Evolutionary conservation across 53 echinoderm and acorn worm species (phyloP).

Genomic region (Holothuria leucospilota): DNA sequence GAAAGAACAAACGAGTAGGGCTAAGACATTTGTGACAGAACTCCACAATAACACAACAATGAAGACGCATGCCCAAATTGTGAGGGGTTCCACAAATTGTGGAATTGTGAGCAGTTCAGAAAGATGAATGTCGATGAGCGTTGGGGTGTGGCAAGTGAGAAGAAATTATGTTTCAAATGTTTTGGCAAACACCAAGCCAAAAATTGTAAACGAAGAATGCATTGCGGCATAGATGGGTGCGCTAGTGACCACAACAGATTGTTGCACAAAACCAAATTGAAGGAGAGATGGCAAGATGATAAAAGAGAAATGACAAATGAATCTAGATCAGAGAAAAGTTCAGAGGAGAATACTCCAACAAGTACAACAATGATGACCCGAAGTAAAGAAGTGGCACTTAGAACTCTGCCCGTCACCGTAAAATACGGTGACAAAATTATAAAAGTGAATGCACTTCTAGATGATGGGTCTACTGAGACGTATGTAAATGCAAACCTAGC

Average conservation of each 20-base stretch:
- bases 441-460: conserved; percentile 26
- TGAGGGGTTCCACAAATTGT: conserved; percentile 25
- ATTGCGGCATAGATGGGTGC: conserved; percentile 23
- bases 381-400: conserved; percentile 2
- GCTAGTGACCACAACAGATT: conserved; percentile 12
- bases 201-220: conserved; percentile 14
- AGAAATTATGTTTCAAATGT: conserved; percentile 39
- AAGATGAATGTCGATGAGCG: conserved; percentile 8
- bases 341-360: not conserved
- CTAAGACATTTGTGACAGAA: not conserved
- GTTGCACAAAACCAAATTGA: not conserved
- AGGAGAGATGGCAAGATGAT: not conserved
- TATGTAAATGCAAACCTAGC: conserved; percentile 17
- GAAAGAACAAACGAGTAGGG: not conserved
- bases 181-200: conserved; percentile 25
- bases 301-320: not conserved
- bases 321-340: not conserved
- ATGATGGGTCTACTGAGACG: conserved; percentile 9
- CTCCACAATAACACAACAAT: not conserved
- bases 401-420: conserved; percentile 21
- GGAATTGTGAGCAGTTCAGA: conserved; percentile 41
- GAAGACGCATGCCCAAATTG: not conserved
- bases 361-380: not conserved
- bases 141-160: not conserved
- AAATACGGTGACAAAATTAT: not conserved